phyloP scores from a whole-genome alignment of 1,140 invertebrate genomes.

The Aphaenogaster rudis region DNA sequence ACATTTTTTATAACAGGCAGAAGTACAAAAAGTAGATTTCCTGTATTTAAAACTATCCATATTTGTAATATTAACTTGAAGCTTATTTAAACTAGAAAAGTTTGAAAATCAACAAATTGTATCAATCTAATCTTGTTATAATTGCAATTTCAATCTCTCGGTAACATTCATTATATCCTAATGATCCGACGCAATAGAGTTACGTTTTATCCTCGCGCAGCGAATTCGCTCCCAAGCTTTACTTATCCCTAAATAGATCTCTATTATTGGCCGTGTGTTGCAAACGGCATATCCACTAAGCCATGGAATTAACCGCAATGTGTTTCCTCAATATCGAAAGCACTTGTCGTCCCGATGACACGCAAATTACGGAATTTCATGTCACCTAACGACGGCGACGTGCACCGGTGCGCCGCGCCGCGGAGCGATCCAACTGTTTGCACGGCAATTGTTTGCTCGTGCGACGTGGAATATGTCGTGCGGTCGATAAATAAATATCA shows the following conservation, averaged over 20 bases:
- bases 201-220: background rate
- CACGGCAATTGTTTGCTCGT: conserved; percentile 71
- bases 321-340: conserved; percentile 38
- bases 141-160: background rate
- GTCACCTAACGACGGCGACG: conserved; percentile 52
- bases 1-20: background rate
- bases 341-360: conserved; percentile 48
- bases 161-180: background rate
- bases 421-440: conserved; percentile 64
- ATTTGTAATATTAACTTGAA: background rate
- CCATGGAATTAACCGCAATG: conserved; percentile 40
- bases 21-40: background rate
- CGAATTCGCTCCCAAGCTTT: background rate
- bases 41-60: background rate
- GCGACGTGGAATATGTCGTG: conserved; percentile 72
- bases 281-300: conserved; percentile 18
- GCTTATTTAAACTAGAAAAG: background rate
- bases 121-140: background rate
- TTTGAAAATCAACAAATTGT: background rate
- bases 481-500: conserved; percentile 77
- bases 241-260: conserved; percentile 29
- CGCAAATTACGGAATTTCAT: conserved; percentile 61
- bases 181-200: background rate
- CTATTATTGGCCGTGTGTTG: conserved; percentile 31
- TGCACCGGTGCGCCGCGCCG: conserved; percentile 10